These are phyloP conservation scores for Teleogryllus oceanicus DNA, from an alignment of 2,888 invertebrate species.

Conservation along the genomic window DNA sequence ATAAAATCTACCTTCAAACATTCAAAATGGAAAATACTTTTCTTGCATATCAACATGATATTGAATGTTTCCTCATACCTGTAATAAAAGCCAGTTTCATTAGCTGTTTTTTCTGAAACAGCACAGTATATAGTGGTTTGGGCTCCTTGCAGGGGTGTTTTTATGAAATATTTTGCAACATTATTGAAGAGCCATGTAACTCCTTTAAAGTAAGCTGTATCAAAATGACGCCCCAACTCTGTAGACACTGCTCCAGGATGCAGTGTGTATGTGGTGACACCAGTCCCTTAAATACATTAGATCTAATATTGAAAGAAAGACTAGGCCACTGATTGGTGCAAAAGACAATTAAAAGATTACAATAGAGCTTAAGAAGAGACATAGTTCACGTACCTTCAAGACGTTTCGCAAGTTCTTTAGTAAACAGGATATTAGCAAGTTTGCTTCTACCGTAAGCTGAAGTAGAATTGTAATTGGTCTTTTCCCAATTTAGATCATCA, in stretches of 20 bases:
- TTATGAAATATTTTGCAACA: conserved; percentile 51
- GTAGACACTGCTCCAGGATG: conserved; percentile 44
- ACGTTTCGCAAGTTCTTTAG: conserved; percentile 41
- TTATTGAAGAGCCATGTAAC: conserved; percentile 46
- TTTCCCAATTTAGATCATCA: conserved; percentile 37
- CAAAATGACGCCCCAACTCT: conserved; percentile 65
- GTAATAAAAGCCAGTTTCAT: conserved; percentile 24
- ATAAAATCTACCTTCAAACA: no score
- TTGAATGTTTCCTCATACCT: not conserved
- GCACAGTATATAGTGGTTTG: conserved; percentile 48
- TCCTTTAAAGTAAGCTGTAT: conserved; percentile 53
- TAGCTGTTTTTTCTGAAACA: conserved; percentile 29
- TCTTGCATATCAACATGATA: not conserved
- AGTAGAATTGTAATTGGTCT: conserved; percentile 23
- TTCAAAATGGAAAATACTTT: no score
- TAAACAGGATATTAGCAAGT: conserved; percentile 44
- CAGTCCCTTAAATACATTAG: conserved; percentile 25
- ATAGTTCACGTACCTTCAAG: conserved; percentile 35
- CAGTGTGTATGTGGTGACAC: conserved; percentile 31
- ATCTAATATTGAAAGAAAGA: no score
- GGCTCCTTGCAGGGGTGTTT: conserved; percentile 55
- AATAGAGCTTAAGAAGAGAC: not conserved
- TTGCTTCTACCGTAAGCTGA: conserved; percentile 44
- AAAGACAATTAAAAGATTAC: no score
- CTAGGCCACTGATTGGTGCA: no score